Base-by-base conservation (phyloP, 2,113 vertebrate genomes). In the Scopus umbretta region DNA sequence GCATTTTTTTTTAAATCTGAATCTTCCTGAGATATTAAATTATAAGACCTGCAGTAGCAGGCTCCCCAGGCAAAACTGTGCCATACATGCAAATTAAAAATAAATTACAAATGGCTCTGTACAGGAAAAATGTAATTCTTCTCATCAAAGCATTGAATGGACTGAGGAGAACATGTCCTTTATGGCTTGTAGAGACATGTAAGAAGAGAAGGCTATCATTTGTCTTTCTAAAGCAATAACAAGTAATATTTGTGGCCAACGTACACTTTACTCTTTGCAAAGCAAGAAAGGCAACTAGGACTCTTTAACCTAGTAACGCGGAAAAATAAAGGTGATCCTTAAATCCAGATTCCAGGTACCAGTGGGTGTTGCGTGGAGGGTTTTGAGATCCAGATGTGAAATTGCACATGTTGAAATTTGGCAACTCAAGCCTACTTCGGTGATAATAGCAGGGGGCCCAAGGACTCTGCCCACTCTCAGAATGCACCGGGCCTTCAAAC, bases 1-100 rank as follows among this genome's bases (percentile, higher is more conserved):
- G 16, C 55, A 50, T 83, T 94, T 93, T 89, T 97, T 82, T 43
- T 42, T n/a, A n/a, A n/a, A 92, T 80, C 61, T 66, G 86, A 68
- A 92, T 88, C 80, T 70, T 79, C 58, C 70, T 85, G 92, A 96
- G 94, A 86, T 91, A 90, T 72, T 96, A 76, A 91, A 82, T 91
- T 88, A 53, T 55, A 72, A 59, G 53, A 79, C 36, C 78, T 45
- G 40, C 68, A 82, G 61, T 36, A 90, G n/a, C 75, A 92, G 38
- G 27, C 15, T 92, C 40, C 79, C 71, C 32, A 84, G 89, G 75
- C 71, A 92, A 86, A 89, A 92, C 62, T 71, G 40, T 63, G 38
- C 25, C 68, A 59, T 40, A 86, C 62, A 49, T 81, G 63, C 34
- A 86, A 83, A 94, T 88, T 62, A 95, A 88, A 94, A 93, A 80